phyloP scores from a whole-genome alignment of 2,797 vertebrate species.

The Acanthis flammea region DNA sequence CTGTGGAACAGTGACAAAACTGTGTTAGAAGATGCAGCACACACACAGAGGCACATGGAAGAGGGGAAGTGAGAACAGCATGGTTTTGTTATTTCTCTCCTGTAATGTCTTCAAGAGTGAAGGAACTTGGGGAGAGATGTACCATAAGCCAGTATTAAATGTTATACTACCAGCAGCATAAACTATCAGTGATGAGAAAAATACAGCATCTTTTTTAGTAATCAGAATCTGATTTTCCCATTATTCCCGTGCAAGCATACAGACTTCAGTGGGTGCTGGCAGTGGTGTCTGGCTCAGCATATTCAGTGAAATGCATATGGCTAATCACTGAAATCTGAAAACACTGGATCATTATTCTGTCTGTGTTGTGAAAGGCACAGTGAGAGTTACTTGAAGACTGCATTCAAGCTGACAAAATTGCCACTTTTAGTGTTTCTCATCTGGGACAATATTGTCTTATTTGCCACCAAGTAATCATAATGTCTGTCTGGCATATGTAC shows the following conservation, averaged over 20 bases:
- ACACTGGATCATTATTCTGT: background rate
- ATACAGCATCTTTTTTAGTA: background rate
- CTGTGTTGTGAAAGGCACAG: conserved; percentile 19
- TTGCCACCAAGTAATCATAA: background rate
- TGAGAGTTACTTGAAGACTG: background rate
- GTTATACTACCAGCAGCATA: background rate
- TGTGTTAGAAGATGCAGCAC: fast-evolving
- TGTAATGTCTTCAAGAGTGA: background rate
- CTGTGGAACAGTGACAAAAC: background rate
- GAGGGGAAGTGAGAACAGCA: background rate
- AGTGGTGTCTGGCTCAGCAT: background rate
- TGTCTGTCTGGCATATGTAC: background rate
- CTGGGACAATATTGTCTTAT: background rate
- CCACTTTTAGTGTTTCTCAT: conserved; percentile 15
- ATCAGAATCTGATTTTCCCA: background rate
- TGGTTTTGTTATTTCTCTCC: background rate
- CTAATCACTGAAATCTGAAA: conserved; percentile 10
- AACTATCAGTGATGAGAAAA: background rate
- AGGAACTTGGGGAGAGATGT: background rate
- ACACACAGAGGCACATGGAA: background rate
- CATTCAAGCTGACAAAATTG: background rate
- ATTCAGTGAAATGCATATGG: conserved; percentile 17
- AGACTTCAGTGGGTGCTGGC: background rate
- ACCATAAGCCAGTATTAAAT: background rate
- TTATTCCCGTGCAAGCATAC: background rate